A percentile compares a stretch with the other conserved stretches of the same genome.
Evolutionary conservation across 2,888 invertebrate species (phyloP).

Genomic region (Diaprepes abbreviatus): DNA sequence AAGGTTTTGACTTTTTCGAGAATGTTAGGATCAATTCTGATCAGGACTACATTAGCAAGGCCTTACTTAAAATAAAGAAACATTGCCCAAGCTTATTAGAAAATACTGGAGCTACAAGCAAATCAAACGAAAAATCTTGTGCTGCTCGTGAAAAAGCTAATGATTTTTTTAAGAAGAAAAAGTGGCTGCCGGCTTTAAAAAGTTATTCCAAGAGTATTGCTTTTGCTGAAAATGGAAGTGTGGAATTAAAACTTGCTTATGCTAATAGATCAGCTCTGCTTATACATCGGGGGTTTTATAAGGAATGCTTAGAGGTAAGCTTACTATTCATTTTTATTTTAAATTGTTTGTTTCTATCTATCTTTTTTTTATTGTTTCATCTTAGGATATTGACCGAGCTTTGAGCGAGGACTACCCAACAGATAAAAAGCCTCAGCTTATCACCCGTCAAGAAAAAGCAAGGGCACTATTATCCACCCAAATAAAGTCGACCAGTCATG

Average conservation of each 20-base stretch:
- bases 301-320: constrained; percentile 12
- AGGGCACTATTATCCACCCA: not conserved
- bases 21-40: not conserved
- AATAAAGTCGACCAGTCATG: not conserved
- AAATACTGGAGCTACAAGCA: not conserved
- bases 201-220: constrained; percentile 3
- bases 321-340: too few species aligned
- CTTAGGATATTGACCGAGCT: not conserved
- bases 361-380: too few species aligned
- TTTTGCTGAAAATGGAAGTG: not conserved
- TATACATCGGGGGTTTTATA: constrained; percentile 5
- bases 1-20: not conserved
- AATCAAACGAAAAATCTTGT: not conserved
- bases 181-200: not conserved
- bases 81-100: not conserved
- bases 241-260: constrained; percentile 6
- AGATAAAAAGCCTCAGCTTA: not conserved
- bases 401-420: not conserved
- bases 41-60: not conserved
- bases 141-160: constrained; percentile 2
- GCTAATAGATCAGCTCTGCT: constrained; percentile 18
- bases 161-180: constrained; percentile 1
- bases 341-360: too few species aligned
- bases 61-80: not conserved
- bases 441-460: not conserved